A percentile compares a stretch with the other conserved stretches of the same genome.
Evolutionary conservation across 2,888 invertebrate species (phyloP).

Genomic region (Gnatocerus cornutus): DNA sequence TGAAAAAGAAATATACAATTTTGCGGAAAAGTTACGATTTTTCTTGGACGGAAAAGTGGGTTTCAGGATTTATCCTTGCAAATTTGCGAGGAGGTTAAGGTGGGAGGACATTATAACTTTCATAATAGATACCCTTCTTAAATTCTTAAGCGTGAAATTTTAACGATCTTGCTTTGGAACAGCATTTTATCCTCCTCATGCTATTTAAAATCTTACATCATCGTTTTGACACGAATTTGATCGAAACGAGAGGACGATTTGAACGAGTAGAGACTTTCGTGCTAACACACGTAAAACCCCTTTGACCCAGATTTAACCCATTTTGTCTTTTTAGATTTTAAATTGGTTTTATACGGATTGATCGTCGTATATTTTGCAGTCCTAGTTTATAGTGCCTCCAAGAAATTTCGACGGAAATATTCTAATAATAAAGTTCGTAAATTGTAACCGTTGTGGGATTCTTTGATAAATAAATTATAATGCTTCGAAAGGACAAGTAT

Average conservation of each 20-base stretch:
- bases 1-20: background rate
- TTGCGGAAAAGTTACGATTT: background rate
- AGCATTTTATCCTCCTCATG: conserved; percentile 47
- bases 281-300: background rate
- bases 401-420: background rate
- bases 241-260: conserved; percentile 13
- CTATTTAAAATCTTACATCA: conserved; percentile 41
- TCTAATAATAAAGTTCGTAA: background rate
- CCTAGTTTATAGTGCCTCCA: background rate
- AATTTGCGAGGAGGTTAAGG: conserved; percentile 13
- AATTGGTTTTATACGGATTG: conserved; percentile 29
- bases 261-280: conserved; percentile 19
- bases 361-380: background rate
- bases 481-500: conserved; percentile 14
- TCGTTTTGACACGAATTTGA: conserved; percentile 30
- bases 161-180: conserved; percentile 52
- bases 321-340: conserved; percentile 30
- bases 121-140: conserved; percentile 52
- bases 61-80: background rate
- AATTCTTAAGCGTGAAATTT: conserved; percentile 55
- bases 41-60: background rate
- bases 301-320: conserved; percentile 24
- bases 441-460: background rate
- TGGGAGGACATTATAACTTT: conserved; percentile 48
- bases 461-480: conserved; percentile 8